phyloP scores from a whole-genome alignment of 2,888 invertebrate species.

The Mechanitis messenoides region DNA sequence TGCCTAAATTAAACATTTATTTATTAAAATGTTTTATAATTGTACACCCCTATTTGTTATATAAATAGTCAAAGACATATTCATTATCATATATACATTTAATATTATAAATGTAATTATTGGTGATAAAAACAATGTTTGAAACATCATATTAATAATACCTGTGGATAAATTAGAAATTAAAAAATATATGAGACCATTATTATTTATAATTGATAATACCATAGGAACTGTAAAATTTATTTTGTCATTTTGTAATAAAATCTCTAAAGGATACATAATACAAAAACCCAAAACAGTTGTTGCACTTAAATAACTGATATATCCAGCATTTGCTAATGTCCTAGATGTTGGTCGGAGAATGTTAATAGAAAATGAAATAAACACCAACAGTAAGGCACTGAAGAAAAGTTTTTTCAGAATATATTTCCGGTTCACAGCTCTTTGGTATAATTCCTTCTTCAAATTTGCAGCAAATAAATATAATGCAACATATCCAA shows the following conservation, averaged over 20 bases:
- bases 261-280: conserved; percentile 75
- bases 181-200: conserved; percentile 90
- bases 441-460: conserved; percentile 61
- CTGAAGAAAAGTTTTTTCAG: conserved; percentile 36
- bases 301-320: conserved; percentile 83
- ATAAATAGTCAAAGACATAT: conserved; percentile 43
- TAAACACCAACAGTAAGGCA: conserved; percentile 53
- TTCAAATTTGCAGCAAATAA: conserved; percentile 83
- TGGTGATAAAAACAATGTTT: conserved; percentile 74
- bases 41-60: conserved; percentile 64
- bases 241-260: conserved; percentile 45
- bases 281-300: conserved; percentile 74
- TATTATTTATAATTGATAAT: conserved; percentile 84
- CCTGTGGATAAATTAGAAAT: conserved; percentile 91
- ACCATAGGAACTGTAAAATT: conserved; percentile 69
- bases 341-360: conserved; percentile 83
- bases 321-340: conserved; percentile 89
- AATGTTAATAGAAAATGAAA: conserved; percentile 64
- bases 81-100: conserved; percentile 74
- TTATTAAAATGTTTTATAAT: conserved; percentile 41
- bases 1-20: conserved; percentile 20
- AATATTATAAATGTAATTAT: conserved; percentile 71
- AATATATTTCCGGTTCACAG: conserved; percentile 36
- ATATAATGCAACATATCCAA: conserved; percentile 91
- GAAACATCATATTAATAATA: conserved; percentile 82